These are phyloP conservation scores for Eubasilissa splendida DNA, from an alignment of 2,888 invertebrate genomes.

Conservation along the genomic window DNA sequence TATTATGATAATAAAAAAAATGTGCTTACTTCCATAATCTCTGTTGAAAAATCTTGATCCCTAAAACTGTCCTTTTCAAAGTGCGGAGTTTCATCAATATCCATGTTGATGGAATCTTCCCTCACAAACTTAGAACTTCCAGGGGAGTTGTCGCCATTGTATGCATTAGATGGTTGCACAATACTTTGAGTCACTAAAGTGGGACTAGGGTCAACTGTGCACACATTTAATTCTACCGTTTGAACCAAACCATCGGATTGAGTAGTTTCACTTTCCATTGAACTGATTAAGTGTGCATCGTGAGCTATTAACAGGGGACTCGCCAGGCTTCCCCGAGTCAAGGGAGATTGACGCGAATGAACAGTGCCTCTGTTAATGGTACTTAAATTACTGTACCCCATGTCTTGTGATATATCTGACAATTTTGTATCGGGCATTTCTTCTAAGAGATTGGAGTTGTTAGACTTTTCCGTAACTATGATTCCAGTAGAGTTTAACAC, in stretches of 20 bases:
- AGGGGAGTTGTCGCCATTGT: constrained; percentile 61
- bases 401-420: constrained; percentile 70
- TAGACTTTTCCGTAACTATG: constrained; percentile 71
- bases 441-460: constrained; percentile 67
- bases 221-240: constrained; percentile 3
- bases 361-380: constrained; percentile 70
- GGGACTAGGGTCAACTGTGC: constrained; percentile 63
- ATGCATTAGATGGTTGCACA: constrained; percentile 52
- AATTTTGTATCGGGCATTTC: constrained; percentile 73
- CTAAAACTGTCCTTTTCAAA: constrained; percentile 51
- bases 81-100: constrained; percentile 69
- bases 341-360: constrained; percentile 63
- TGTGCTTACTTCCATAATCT: constrained; percentile 78
- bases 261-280: constrained; percentile 22
- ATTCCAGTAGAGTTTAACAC: constrained; percentile 69
- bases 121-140: constrained; percentile 52
- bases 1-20: constrained; percentile 48
- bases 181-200: constrained; percentile 42
- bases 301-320: constrained; percentile 38
- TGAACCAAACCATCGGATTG: not conserved
- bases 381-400: constrained; percentile 71
- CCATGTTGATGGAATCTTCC: constrained; percentile 68
- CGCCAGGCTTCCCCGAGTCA: constrained; percentile 61
- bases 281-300: constrained; percentile 24
- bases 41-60: constrained; percentile 82